Base-by-base conservation (phyloP, 2,888 invertebrate species). In the Chloroclysta siterata region DNA sequence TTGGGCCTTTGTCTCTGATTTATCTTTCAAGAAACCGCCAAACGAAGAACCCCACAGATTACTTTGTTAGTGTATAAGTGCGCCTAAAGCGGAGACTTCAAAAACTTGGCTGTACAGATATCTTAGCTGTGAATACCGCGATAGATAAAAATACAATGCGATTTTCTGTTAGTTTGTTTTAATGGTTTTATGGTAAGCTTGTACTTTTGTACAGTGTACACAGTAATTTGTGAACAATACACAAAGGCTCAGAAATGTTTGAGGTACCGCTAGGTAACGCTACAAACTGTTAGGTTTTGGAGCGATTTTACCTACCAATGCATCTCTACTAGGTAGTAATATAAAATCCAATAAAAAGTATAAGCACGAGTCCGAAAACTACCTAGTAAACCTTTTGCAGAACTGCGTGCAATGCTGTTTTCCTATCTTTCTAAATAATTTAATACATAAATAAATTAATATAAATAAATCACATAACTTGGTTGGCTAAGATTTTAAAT, bases 1-100 rank as follows among this genome's bases (percentile, higher is more conserved):
- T 87, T 79, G 79, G 66, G 79, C 72, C 57, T 77, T 87, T 84
- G 83, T 85, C 82, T 81, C 79, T 74, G 73, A 78, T 74, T 78
- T 73, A 72, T 71, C 72, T 76, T 72, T 70, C 65, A 63, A 33
- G 36, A 73, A 79, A 72, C 87, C 85, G 84, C 75, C 84, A 80
- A 81, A 78, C 77, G 65, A 66, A n/a, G 39, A 48, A 22, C 50
- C n/a, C n/a, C n/a, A n/a, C 28, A 63, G 58, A 57, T 60, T 56
- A 57, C 47, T 57, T 29, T 52, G 44, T 14, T 36, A 52, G 8
- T 14, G 6, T 2, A 5, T 33, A 50, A 46, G 59, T 58, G 44
- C 33, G 15, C 10, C 39, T 5, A 42, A 67, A 61, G 69, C 71
- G 69, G 71, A 22, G 44, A 62, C 69, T 61, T 71, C 66, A 69